These are phyloP conservation scores for Phenganax marumi DNA, from an alignment of 92 coral and sea anemone species.

Conservation along the genomic window DNA sequence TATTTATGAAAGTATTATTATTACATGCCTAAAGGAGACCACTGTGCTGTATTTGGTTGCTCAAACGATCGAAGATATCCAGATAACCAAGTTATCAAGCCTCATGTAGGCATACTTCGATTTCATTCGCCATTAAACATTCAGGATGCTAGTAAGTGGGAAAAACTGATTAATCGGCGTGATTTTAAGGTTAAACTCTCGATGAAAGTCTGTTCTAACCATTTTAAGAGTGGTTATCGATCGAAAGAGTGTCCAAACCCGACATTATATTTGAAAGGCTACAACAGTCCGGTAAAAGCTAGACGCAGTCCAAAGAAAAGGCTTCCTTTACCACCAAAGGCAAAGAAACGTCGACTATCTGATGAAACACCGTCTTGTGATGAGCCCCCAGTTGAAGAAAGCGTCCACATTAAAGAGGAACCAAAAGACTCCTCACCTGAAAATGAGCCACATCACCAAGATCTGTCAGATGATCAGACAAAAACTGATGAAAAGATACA, in stretches of 20 bases:
- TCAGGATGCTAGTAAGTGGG: conserved; percentile 41
- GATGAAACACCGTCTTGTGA: too few species aligned
- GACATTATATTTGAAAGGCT: conserved; percentile 46
- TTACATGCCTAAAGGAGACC: conserved; percentile 57
- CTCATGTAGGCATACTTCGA: conserved; percentile 47
- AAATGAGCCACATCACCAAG: too few species aligned
- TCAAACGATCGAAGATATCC: conserved; percentile 7
- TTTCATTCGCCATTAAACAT: conserved; percentile 52
- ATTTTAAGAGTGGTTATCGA: conserved; percentile 41
- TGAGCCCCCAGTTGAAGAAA: too few species aligned
- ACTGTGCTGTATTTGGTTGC: conserved; percentile 50
- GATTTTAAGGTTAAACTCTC: conserved; percentile 21
- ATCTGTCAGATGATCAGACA: too few species aligned
- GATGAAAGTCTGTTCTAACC: conserved; percentile 42
- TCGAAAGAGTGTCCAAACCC: conserved; percentile 40
- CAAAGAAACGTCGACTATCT: too few species aligned
- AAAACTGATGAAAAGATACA: neutral
- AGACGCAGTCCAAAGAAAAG: too few species aligned
- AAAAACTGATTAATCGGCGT: conserved; percentile 11
- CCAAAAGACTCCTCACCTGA: too few species aligned
- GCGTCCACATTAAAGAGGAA: too few species aligned
- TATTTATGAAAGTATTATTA: too few species aligned
- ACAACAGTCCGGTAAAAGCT: neutral
- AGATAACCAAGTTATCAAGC: conserved; percentile 42
- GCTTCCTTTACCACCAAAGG: too few species aligned